These are phyloP conservation scores for Pomatorhinus ruficollis DNA, from an alignment of 2,113 vertebrate genomes.

Conservation along the genomic window DNA sequence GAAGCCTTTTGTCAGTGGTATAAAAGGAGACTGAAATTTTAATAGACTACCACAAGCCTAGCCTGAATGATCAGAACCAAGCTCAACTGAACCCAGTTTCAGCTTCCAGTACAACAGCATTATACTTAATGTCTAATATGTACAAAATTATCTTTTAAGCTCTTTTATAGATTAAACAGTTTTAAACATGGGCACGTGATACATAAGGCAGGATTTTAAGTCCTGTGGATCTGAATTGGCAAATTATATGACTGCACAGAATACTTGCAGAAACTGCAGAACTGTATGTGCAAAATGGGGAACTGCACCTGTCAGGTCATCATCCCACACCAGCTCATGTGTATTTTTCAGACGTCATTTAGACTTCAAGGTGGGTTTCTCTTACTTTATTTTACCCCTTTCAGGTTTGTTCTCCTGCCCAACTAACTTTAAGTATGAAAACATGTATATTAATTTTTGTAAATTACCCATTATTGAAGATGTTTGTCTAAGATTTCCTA, in stretches of 20 bases:
- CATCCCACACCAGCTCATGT: background rate
- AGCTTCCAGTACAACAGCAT: conserved; percentile 16
- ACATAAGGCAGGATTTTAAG: background rate
- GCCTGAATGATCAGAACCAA: conserved; percentile 42
- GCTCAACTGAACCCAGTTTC: conserved; percentile 14
- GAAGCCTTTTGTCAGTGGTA: conserved; percentile 39
- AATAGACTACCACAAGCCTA: conserved; percentile 37
- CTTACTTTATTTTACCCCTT: background rate
- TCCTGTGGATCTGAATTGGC: background rate
- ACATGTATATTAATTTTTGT: background rate
- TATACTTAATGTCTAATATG: conserved; percentile 40
- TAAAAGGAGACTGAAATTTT: conserved; percentile 48
- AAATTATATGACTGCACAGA: background rate
- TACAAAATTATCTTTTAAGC: conserved; percentile 45
- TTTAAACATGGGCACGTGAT: background rate
- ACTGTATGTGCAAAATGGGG: background rate
- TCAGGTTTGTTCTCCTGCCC: background rate
- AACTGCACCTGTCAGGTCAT: background rate
- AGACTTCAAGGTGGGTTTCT: background rate
- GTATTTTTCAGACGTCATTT: background rate
- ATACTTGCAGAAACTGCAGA: background rate
- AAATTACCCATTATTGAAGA: background rate
- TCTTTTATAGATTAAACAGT: conserved; percentile 30
- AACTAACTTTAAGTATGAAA: background rate
- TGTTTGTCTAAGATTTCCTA: background rate